These are phyloP conservation scores for Brachyhypopomus occidentalis DNA, from an alignment of 2,113 vertebrate genomes.

Conservation along the genomic window DNA sequence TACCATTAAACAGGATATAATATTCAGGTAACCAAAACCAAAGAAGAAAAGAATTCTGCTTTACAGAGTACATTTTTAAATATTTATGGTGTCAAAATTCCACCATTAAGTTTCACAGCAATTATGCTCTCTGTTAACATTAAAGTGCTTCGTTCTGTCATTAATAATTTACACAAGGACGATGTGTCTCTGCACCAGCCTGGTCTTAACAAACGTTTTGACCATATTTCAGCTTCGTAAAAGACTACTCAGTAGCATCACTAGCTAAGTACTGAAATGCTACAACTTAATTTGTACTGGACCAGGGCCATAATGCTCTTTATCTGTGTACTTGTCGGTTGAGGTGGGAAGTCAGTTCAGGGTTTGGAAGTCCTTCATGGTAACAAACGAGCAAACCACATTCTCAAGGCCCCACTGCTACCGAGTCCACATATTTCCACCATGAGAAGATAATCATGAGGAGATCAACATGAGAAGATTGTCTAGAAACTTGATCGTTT, in stretches of 20 bases:
- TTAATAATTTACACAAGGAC: constrained; percentile 27
- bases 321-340: background rate
- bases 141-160: background rate
- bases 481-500: constrained; percentile 27
- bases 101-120: constrained; percentile 20
- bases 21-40: background rate
- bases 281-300: background rate
- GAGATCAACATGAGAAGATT: constrained; percentile 20
- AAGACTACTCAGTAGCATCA: background rate
- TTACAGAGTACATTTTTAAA: background rate
- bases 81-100: constrained; percentile 21
- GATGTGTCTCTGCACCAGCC: background rate
- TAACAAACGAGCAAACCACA: constrained; percentile 2
- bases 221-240: background rate
- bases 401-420: background rate
- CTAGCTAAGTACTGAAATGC: background rate
- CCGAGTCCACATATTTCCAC: constrained; percentile 6
- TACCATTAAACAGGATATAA: no score
- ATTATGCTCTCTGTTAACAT: constrained; percentile 20
- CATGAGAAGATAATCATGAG: constrained; percentile 10
- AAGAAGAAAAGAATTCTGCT: constrained; percentile 8
- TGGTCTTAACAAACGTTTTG: background rate
- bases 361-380: background rate
- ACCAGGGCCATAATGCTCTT: background rate
- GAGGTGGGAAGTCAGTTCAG: background rate